These are phyloP conservation scores for Hafferia zeledoni DNA, from an alignment of 2,797 vertebrate species.

Conservation along the genomic window DNA sequence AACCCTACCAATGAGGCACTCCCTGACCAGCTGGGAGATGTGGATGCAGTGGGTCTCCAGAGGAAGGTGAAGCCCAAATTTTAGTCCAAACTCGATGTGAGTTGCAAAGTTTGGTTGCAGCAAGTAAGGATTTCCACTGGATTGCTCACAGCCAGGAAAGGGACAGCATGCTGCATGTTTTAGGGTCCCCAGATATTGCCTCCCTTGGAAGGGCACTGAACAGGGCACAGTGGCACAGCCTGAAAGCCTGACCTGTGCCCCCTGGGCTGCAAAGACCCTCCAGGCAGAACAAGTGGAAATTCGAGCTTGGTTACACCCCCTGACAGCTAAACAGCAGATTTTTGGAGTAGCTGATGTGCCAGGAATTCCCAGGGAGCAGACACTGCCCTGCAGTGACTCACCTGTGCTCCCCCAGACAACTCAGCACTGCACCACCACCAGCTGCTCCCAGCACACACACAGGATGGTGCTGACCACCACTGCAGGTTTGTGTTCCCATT, in stretches of 20 bases:
- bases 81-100: fast-evolving
- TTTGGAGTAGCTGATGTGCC: neutral
- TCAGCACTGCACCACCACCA: neutral
- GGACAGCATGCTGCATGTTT: neutral
- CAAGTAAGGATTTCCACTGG: fast-evolving
- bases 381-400: neutral
- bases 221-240: neutral
- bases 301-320: fast-evolving
- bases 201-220: neutral
- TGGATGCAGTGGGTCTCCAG: neutral
- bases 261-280: neutral
- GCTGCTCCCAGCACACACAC: neutral
- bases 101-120: neutral
- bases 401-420: neutral
- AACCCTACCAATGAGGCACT: neutral
- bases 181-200: neutral
- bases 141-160: neutral
- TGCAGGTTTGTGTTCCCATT: neutral
- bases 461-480: neutral
- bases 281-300: neutral
- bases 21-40: neutral
- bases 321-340: neutral
- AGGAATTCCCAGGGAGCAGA: neutral
- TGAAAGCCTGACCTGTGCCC: fast-evolving
- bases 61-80: neutral